Percentiles rank a stretch among this genome's conserved stretches.
phyloP scores from a whole-genome alignment of 92 coral and sea anemone species.

The Palythoa heliodiscus region DNA sequence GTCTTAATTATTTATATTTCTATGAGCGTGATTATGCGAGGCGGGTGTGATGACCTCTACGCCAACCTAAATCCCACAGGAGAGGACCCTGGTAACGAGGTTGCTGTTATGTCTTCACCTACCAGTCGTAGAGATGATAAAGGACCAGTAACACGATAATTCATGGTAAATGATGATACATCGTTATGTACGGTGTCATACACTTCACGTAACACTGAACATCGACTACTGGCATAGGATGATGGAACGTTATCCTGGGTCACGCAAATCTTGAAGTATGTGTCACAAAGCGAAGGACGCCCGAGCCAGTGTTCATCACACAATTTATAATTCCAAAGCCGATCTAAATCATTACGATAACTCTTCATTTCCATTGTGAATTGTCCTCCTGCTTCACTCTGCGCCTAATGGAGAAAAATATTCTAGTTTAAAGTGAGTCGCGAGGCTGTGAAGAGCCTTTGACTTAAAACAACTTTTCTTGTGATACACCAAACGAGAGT shows the following conservation, averaged over 20 bases:
- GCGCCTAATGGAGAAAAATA: constrained; percentile 4
- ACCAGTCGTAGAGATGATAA: constrained; percentile 1
- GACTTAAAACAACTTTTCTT: no score
- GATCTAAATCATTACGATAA: constrained; percentile 68
- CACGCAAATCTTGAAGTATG: constrained; percentile 67
- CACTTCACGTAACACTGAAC: constrained; percentile 30
- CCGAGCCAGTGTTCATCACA: no score
- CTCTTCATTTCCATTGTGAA: constrained; percentile 56
- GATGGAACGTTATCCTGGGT: constrained; percentile 2
- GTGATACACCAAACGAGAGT: no score
- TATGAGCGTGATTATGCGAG: no score
- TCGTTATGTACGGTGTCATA: neutral
- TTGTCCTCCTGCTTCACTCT: constrained; percentile 54
- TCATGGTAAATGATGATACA: constrained; percentile 6
- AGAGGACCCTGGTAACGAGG: no score
- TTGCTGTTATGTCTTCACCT: neutral
- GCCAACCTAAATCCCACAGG: no score
- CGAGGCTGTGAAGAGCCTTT: no score
- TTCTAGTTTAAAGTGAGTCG: neutral
- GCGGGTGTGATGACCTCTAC: no score
- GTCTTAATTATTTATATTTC: no score
- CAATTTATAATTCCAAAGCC: no score
- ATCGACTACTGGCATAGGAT: constrained; percentile 9
- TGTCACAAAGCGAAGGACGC: no score
- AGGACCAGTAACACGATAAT: constrained; percentile 5